A percentile compares a stretch with the other conserved stretches of the same genome.
phyloP scores from a whole-genome alignment of 1,140 invertebrate species.

The Ylistrum balloti region DNA sequence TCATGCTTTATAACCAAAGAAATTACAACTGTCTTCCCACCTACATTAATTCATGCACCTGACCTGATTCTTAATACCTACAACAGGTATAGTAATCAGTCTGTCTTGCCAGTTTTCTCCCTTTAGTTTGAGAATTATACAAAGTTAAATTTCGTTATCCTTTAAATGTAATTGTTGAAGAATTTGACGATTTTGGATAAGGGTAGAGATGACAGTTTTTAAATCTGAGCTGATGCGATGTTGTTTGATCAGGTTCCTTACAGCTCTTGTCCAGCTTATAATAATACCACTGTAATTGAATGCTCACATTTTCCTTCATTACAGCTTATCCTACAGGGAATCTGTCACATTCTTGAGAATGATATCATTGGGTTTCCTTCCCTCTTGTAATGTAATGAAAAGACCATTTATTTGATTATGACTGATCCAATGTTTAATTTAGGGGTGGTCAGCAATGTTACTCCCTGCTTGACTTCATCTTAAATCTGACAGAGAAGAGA shows the following conservation, averaged over 20 bases:
- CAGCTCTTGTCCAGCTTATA: background rate
- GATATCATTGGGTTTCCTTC: background rate
- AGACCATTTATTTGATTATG: constrained; percentile 35
- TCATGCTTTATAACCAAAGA: no score
- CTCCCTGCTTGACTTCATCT: constrained; percentile 33
- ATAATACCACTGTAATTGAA: background rate
- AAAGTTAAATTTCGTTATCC: no score
- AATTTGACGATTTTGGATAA: no score
- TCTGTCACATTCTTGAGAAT: constrained; percentile 30
- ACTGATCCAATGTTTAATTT: background rate
- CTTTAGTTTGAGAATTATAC: no score
- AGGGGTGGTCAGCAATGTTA: background rate
- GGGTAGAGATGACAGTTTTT: background rate
- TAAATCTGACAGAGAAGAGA: constrained; percentile 3
- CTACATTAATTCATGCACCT: no score
- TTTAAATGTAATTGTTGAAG: no score
- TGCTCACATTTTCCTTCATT: background rate
- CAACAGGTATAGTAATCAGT: no score
- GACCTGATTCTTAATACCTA: no score
- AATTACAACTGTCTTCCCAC: no score
- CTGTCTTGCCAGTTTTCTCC: no score
- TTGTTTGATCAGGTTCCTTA: background rate
- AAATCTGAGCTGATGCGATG: background rate
- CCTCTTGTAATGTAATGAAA: background rate
- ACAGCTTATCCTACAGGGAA: background rate